Conservation (phyloP, 2,797 vertebrate genomes). For the Falco novaeseelandiae region DNA sequence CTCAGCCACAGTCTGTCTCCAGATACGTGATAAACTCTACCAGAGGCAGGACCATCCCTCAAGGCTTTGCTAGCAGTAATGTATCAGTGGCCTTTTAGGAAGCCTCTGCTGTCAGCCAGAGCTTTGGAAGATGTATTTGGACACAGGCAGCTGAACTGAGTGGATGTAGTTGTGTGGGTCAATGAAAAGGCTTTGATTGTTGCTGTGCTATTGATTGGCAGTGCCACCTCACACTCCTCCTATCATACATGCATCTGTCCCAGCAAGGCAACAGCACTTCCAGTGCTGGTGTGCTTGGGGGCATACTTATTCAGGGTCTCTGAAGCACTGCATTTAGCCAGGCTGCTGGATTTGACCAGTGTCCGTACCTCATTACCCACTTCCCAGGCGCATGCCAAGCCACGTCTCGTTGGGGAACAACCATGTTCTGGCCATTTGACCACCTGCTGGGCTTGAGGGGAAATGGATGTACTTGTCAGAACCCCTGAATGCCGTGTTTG, state of each 20-base stretch:
- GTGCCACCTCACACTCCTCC: background rate
- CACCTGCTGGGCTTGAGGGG: background rate
- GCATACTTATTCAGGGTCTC: accelerated
- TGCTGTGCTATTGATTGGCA: accelerated
- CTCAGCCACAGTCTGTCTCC: background rate
- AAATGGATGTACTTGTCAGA: background rate
- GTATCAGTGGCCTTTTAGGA: background rate
- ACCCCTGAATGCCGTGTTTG: background rate
- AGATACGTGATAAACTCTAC: background rate
- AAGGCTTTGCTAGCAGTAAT: background rate
- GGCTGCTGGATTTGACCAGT: accelerated
- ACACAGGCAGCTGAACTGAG: background rate
- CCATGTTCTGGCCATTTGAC: background rate
- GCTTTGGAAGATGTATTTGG: background rate
- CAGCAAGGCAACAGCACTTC: accelerated
- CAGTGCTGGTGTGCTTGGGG: background rate
- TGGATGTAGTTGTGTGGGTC: background rate
- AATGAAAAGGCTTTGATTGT: background rate
- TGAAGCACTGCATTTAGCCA: background rate
- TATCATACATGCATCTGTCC: accelerated
- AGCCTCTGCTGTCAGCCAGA: background rate
- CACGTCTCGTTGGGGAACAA: accelerated
- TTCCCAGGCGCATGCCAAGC: accelerated
- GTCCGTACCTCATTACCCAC: accelerated
- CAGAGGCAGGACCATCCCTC: background rate